Evolutionary conservation across 2,797 vertebrate species (phyloP).

Genomic region (Acanthornis magna): DNA sequence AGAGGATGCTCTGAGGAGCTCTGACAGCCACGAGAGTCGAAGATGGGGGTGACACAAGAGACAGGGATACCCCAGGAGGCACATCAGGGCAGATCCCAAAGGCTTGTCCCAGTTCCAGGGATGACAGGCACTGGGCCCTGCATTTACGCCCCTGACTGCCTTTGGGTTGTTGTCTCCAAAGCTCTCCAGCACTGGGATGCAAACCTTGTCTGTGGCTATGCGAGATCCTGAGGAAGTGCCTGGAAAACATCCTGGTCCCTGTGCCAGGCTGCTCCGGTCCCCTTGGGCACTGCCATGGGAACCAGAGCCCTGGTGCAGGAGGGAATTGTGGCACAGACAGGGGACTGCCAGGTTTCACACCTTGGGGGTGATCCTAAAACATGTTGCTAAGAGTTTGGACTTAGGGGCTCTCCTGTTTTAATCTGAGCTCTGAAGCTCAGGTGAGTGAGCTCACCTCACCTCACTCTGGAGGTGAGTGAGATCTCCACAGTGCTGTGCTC

Average conservation of each 20-base stretch:
- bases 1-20: background rate
- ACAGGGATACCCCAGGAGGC: background rate
- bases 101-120: accelerated
- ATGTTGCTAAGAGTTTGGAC: background rate
- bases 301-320: accelerated
- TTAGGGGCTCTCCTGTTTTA: background rate
- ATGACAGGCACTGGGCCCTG: accelerated
- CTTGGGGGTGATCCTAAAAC: accelerated
- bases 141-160: background rate
- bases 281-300: accelerated
- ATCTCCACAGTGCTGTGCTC: background rate
- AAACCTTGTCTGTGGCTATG: background rate
- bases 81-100: background rate
- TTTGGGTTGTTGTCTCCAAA: too few relatives aligned
- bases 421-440: background rate
- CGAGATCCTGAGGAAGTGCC: accelerated
- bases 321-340: accelerated
- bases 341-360: accelerated
- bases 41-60: accelerated
- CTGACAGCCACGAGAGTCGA: accelerated
- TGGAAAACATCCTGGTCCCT: accelerated
- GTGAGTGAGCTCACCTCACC: too few relatives aligned
- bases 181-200: accelerated
- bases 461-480: background rate
- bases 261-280: accelerated